These are phyloP conservation scores for Phymanthus crucifer DNA, from an alignment of 92 coral and sea anemone species.

Conservation along the genomic window DNA sequence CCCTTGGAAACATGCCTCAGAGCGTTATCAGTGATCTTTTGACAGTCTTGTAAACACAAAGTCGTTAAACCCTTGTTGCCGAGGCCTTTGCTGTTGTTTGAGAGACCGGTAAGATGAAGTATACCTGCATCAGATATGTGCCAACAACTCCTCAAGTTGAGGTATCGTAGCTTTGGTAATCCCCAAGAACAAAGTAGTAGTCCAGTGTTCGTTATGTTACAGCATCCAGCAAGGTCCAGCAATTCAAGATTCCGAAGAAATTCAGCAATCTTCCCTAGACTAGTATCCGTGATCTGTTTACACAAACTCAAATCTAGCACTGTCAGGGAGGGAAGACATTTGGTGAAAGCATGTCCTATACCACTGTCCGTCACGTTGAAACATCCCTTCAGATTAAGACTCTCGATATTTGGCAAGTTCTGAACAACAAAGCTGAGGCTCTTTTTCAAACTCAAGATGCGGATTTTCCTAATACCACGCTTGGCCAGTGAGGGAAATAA, in stretches of 20 bases:
- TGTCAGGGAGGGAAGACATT: constrained; percentile 97
- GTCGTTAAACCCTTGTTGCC: constrained; percentile 96
- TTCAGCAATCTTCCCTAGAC: constrained; percentile 88
- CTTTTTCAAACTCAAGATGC: constrained; percentile 89
- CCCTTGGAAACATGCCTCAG: constrained; percentile 94
- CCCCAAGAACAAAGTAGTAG: constrained; percentile 94
- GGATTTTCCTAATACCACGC: constrained; percentile 99
- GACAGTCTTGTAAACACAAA: constrained; percentile 99
- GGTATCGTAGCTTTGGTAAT: constrained; percentile 79
- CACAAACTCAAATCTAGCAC: constrained; percentile 97
- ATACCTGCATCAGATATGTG: constrained; percentile 97
- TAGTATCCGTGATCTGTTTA: constrained; percentile 99
- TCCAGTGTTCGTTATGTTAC: constrained; percentile 97
- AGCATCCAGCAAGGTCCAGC: constrained; percentile 97
- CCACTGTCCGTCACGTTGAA: constrained; percentile 97
- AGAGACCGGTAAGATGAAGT: constrained; percentile 94
- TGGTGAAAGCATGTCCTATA: constrained; percentile 95
- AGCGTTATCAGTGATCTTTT: constrained; percentile 99
- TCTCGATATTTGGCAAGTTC: constrained; percentile 86
- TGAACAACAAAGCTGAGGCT: constrained; percentile 92
- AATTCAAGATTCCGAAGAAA: constrained; percentile 89
- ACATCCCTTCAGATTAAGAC: constrained; percentile 94
- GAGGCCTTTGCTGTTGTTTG: constrained; percentile 68
- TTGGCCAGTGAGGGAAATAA: constrained; percentile 97
- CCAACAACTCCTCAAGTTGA: constrained; percentile 96